Conservation (phyloP, 2,113 vertebrate species). For the Gallinago media region DNA sequence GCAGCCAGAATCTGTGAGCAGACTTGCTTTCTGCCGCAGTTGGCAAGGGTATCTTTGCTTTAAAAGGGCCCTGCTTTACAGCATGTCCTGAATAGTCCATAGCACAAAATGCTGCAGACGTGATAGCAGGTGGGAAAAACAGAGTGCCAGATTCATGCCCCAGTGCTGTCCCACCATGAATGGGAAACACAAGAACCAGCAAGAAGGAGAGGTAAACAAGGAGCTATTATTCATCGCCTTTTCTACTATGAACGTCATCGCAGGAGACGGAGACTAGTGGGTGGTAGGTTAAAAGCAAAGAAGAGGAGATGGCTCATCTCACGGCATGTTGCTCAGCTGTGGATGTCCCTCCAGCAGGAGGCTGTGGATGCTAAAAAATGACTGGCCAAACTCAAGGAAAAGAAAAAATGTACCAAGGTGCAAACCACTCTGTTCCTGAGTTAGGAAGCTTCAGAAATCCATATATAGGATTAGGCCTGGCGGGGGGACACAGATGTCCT, state of each 20-base stretch:
- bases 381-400: not conserved
- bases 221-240: not conserved
- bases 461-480: not conserved
- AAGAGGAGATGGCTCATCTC: not conserved
- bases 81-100: not conserved
- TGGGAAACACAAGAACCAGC: not conserved
- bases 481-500: not conserved
- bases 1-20: conserved; percentile 17
- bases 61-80: not conserved
- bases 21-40: not conserved
- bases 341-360: not conserved
- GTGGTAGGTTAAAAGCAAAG: not conserved
- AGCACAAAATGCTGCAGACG: not conserved
- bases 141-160: not conserved
- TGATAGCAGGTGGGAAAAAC: not conserved
- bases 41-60: conserved; percentile 21
- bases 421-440: not conserved
- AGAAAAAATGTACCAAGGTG: not conserved
- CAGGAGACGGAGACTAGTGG: not conserved
- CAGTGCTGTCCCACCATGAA: not conserved
- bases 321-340: not conserved
- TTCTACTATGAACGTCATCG: not conserved
- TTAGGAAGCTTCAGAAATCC: not conserved
- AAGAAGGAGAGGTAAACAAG: not conserved
- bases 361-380: not conserved